These are phyloP conservation scores for Coccyzus lansbergi DNA, from an alignment of 2,797 vertebrate species.

Conservation along the genomic window DNA sequence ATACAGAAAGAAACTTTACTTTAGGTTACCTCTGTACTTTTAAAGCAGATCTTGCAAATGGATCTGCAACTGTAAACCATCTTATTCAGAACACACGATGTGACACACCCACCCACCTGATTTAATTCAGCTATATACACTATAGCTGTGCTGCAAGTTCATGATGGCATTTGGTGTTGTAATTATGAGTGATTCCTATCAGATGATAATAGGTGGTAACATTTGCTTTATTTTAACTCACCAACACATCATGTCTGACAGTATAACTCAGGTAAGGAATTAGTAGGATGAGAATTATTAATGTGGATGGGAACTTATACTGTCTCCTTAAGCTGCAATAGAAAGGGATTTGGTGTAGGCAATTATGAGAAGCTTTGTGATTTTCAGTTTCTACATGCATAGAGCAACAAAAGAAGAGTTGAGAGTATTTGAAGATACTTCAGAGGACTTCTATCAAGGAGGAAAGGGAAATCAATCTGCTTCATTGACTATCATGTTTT, in stretches of 20 bases:
- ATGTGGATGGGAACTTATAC: background rate
- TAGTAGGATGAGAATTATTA: too few species aligned
- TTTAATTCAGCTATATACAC: background rate
- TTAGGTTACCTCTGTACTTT: background rate
- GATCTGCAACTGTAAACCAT: background rate
- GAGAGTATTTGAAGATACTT: background rate
- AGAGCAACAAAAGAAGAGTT: background rate
- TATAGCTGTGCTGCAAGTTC: background rate
- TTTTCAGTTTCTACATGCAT: background rate
- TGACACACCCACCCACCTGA: background rate
- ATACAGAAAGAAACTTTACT: background rate
- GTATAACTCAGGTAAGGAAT: background rate
- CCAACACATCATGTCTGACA: background rate
- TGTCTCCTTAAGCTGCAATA: background rate
- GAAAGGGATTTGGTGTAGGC: background rate
- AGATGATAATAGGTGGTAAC: background rate
- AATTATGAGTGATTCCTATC: background rate
- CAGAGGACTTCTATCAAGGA: background rate
- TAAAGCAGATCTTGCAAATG: background rate
- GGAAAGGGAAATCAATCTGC: background rate
- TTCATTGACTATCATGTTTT: background rate
- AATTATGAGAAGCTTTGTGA: background rate
- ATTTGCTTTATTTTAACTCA: background rate
- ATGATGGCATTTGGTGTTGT: background rate
- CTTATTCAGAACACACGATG: background rate